phyloP scores from a whole-genome alignment of 2,797 vertebrate genomes.

The Pseudocheirus occidentalis region DNA sequence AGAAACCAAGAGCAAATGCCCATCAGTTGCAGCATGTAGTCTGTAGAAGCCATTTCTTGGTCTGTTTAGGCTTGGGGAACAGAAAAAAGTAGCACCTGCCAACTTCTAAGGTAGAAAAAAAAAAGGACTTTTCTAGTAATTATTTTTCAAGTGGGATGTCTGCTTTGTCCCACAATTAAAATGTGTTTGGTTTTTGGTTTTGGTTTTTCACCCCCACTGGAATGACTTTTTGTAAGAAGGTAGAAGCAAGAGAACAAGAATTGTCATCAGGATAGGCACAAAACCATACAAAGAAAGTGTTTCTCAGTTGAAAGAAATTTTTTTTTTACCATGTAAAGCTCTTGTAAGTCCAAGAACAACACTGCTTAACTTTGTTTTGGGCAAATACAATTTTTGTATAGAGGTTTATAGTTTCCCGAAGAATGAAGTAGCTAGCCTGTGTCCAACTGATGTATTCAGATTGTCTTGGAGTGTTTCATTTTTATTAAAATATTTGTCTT shows the following conservation, averaged over 20 bases:
- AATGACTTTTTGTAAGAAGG: not conserved
- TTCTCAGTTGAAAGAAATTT: not conserved
- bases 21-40: not conserved
- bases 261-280: not conserved
- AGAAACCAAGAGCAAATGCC: not conserved
- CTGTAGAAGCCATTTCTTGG: not conserved
- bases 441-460: not conserved
- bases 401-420: constrained; percentile 4
- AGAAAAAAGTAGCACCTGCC: not conserved
- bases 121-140: not conserved
- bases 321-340: not conserved
- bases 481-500: not conserved
- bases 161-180: not conserved
- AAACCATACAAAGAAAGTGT: not conserved
- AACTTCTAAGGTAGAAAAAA: no score
- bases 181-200: not conserved
- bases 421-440: not conserved
- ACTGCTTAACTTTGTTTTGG: not conserved
- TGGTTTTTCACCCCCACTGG: not conserved
- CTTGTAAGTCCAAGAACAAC: not conserved
- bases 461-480: constrained; percentile 31
- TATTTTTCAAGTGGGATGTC: not conserved
- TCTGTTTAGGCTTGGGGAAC: no score
- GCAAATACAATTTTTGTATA: not conserved
- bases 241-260: not conserved